Evolutionary conservation across 2,888 invertebrate genomes (phyloP).

Genomic region (Diachrysia chrysitis): DNA sequence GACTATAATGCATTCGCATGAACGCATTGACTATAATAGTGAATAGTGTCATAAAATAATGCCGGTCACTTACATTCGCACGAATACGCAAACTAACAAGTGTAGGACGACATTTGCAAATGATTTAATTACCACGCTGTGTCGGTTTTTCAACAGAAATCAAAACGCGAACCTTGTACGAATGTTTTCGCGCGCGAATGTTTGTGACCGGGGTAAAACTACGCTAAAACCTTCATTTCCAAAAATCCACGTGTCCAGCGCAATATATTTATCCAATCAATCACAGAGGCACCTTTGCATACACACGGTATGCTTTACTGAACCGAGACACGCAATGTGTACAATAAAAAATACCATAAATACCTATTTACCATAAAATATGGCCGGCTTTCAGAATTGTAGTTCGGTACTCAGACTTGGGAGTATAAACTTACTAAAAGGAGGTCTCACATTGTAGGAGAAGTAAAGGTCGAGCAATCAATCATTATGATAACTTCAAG

Average conservation of each 20-base stretch:
- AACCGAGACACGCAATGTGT: constrained; percentile 35
- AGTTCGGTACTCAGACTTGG: neutral
- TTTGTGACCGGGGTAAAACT: too few relatives aligned
- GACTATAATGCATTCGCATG: too few relatives aligned
- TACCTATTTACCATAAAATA: constrained; percentile 27
- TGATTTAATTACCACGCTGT: too few relatives aligned
- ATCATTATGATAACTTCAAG: neutral
- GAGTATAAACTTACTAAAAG: neutral
- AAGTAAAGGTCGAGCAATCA: neutral
- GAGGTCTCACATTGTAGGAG: too few relatives aligned
- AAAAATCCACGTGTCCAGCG: constrained; percentile 13
- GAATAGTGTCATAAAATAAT: too few relatives aligned
- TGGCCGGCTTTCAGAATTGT: neutral
- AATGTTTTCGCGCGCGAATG: too few relatives aligned
- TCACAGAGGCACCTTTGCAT: constrained; percentile 49
- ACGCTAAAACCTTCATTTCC: neutral
- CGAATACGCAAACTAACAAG: too few relatives aligned
- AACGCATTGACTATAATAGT: too few relatives aligned
- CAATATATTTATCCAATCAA: constrained; percentile 49
- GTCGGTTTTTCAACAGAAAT: too few relatives aligned
- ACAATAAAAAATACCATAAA: constrained; percentile 44
- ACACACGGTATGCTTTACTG: constrained; percentile 29
- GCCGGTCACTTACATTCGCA: too few relatives aligned
- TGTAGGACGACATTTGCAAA: too few relatives aligned
- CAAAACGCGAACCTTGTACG: too few relatives aligned